Evolutionary conservation across 1,140 invertebrate species (phyloP).

Genomic region (Lepidotrigona ventralis): DNA sequence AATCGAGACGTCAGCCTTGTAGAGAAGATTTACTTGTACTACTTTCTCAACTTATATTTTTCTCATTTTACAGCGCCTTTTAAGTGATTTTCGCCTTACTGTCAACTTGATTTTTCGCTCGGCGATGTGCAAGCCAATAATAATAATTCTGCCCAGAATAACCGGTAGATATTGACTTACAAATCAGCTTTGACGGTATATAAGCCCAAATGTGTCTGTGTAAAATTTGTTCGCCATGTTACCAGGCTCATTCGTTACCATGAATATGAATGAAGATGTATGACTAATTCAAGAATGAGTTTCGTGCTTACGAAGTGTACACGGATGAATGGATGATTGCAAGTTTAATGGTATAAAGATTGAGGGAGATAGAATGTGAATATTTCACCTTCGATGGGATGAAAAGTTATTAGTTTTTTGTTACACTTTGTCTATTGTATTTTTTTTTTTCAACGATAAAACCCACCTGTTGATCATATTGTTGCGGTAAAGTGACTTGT

Average conservation of each 20-base stretch:
- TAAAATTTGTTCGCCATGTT: neutral
- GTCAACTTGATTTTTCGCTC: neutral
- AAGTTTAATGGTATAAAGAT: neutral
- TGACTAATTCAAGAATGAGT: neutral
- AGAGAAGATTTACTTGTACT: no score
- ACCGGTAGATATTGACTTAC: neutral
- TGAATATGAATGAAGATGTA: constrained; percentile 4
- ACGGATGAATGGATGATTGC: neutral
- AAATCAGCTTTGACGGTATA: neutral
- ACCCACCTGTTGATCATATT: neutral
- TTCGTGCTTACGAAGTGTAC: neutral
- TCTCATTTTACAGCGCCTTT: no score
- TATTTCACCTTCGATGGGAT: no score
- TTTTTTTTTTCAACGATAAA: neutral
- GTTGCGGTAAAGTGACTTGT: neutral
- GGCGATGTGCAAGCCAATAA: neutral
- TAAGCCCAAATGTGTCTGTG: neutral
- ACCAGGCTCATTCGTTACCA: neutral
- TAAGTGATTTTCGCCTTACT: no score
- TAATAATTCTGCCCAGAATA: neutral
- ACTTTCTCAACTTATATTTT: no score
- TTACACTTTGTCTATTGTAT: neutral
- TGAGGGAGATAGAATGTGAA: neutral
- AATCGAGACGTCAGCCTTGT: no score
- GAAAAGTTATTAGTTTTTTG: neutral